Conservation (phyloP, 2,888 invertebrate species). For the Drosophila colorata region DNA sequence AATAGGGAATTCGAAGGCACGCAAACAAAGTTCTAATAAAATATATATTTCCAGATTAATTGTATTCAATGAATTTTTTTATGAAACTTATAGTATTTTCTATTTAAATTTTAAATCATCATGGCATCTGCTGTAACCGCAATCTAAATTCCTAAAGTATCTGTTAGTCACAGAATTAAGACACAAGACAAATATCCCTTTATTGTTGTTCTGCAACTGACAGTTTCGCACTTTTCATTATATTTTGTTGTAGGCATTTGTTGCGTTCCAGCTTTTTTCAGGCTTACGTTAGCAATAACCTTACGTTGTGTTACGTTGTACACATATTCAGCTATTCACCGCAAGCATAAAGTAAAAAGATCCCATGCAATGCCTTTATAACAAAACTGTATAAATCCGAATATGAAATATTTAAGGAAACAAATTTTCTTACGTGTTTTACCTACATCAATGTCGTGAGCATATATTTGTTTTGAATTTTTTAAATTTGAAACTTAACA, state of each 20-base stretch:
- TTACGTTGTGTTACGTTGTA: neutral
- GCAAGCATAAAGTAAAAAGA: no score
- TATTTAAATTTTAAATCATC: no score
- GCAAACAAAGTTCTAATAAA: neutral
- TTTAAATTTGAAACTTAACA: conserved; percentile 9
- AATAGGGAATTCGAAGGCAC: neutral
- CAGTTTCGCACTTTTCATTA: conserved; percentile 56
- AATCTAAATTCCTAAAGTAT: neutral
- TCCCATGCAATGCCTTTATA: no score
- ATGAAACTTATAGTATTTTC: no score
- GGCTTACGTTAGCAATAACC: conserved; percentile 1
- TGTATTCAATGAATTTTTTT: neutral
- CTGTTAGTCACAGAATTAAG: neutral
- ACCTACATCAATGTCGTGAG: conserved; percentile 1
- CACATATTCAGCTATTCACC: neutral
- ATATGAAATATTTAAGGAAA: neutral
- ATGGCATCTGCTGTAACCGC: no score
- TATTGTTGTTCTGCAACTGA: conserved; percentile 38
- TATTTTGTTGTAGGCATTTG: conserved; percentile 33
- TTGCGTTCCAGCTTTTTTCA: conserved; percentile 15
- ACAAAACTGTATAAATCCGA: no score
- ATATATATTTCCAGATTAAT: no score
- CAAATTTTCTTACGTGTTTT: conserved; percentile 3
- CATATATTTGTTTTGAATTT: conserved; percentile 9
- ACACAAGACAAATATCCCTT: neutral